Percentiles rank a stretch among this genome's conserved stretches.
phyloP scores from a whole-genome alignment of 2,888 invertebrate genomes.

The Fissipunctia ypsillon region DNA sequence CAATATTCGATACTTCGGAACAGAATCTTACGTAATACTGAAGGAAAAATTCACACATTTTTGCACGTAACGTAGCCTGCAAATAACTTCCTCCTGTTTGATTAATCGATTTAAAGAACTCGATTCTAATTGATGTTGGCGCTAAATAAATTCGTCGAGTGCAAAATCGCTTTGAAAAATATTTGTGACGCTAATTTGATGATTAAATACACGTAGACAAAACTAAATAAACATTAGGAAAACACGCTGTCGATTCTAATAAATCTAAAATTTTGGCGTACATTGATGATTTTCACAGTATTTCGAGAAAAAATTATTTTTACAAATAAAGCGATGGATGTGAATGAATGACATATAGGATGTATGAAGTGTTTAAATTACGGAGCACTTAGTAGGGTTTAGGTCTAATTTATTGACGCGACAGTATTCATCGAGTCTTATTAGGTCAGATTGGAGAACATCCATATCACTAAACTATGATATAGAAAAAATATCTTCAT shows the following conservation, averaged over 20 bases:
- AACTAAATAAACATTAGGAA: conserved; percentile 4
- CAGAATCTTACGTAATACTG: conserved; percentile 9
- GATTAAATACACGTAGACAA: neutral
- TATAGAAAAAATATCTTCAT: too few relatives aligned
- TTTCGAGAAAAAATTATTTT: neutral
- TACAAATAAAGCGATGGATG: conserved; percentile 2
- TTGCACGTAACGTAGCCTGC: conserved; percentile 20
- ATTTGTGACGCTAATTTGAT: conserved; percentile 16
- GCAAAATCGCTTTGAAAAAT: conserved; percentile 8
- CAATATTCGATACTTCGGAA: conserved; percentile 2
- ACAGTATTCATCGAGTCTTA: too few relatives aligned
- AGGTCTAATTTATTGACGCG: too few relatives aligned
- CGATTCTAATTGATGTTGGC: conserved; percentile 4
- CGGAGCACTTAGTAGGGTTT: too few relatives aligned
- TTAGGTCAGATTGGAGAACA: too few relatives aligned
- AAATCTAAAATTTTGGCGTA: neutral
- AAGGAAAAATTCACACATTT: conserved; percentile 4
- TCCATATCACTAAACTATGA: too few relatives aligned
- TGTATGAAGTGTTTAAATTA: too few relatives aligned
- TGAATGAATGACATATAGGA: too few relatives aligned
- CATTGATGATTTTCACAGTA: neutral
- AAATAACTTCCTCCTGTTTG: conserved; percentile 25
- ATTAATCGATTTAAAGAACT: conserved; percentile 16
- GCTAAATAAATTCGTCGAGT: neutral
- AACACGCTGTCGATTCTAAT: neutral